Evolutionary conservation across 1,140 invertebrate species (phyloP), one percentile per base, ranked within the genome.

Genomic region (Luehdorfia chinensis): DNA sequence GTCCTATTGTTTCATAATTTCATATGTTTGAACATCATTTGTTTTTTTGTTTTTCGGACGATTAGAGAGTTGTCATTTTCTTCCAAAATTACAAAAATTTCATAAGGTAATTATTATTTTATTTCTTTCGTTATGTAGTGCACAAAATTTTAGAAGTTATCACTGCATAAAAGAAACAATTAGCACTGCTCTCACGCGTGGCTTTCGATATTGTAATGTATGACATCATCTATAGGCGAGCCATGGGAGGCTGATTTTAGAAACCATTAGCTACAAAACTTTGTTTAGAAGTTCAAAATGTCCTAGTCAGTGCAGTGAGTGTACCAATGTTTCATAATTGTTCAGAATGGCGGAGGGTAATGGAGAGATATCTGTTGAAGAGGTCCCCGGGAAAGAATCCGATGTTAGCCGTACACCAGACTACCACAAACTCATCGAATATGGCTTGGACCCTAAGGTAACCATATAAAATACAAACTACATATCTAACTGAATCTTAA

Each of bases 401-500:
- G 91, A 92, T 75, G 90, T 90, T 87, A 92, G 93, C 87, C 90
- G 92, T 84, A 94, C 94, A 74, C 94, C 95, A 89, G 94, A 96
- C 88, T 95, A 93, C 88, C 89, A 90, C 78, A 96, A 95, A 90
- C 88, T 98, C 54, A 91, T 97, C 74, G 94, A 96, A 73, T 97
- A 97, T 92, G 96, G 96, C 79, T 92, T 98, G 79, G 95, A 97
- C 88, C 93, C 94, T 81, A 96, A 96, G 90, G 94, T 95, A 63
- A 71, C 66, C 50, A 51, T 18, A 11, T 41, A 15, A 27, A 18
- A 47, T 16, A 9, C 18, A 16, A 16, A 12, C 8, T 19, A 15
- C 27, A 11, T 28, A 21, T 15, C 32, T 47, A 12, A 12, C 11
- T 21, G 1, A 16, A 33, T 9, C 8, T 33, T 4, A 4, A 15